These are phyloP conservation scores for Chaetops frenatus DNA, from an alignment of 2,113 vertebrate genomes.

Conservation along the genomic window DNA sequence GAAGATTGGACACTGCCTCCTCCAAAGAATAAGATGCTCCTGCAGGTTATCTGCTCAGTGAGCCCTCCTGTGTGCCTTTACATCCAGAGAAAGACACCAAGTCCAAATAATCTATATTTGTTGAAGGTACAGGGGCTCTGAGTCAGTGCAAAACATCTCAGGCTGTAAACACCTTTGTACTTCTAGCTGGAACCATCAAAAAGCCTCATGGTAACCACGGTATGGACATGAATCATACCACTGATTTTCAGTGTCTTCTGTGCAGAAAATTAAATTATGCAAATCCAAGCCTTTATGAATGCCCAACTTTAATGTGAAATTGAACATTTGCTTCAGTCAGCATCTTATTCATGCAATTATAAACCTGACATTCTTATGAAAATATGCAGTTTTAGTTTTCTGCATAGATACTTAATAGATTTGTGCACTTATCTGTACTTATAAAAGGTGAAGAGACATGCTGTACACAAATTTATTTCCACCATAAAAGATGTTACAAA, in stretches of 20 bases:
- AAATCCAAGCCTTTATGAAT: conserved; percentile 68
- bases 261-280: conserved; percentile 90
- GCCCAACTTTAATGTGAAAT: conserved; percentile 66
- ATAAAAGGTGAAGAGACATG: not conserved
- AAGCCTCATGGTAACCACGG: conserved; percentile 67
- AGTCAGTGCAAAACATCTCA: conserved; percentile 31
- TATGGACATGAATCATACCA: conserved; percentile 83
- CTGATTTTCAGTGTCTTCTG: conserved; percentile 84
- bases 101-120: not conserved
- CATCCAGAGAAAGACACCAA: not conserved
- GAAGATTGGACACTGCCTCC: not conserved
- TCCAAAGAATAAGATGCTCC: not conserved
- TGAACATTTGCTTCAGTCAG: conserved; percentile 73
- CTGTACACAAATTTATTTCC: not conserved
- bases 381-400: conserved; percentile 35
- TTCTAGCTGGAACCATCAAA: conserved; percentile 45
- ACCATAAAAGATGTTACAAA: not conserved
- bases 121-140: not conserved
- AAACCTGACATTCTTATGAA: conserved; percentile 49
- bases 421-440: conserved; percentile 16
- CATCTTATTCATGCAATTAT: conserved; percentile 74
- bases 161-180: conserved; percentile 47
- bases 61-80: not conserved
- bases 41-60: not conserved
- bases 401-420: not conserved